A percentile compares a stretch with the other conserved stretches of the same genome.
These are phyloP conservation scores for Kryptolebias ocellatus DNA, from an alignment of 2,797 vertebrate genomes.

Conservation along the genomic window DNA sequence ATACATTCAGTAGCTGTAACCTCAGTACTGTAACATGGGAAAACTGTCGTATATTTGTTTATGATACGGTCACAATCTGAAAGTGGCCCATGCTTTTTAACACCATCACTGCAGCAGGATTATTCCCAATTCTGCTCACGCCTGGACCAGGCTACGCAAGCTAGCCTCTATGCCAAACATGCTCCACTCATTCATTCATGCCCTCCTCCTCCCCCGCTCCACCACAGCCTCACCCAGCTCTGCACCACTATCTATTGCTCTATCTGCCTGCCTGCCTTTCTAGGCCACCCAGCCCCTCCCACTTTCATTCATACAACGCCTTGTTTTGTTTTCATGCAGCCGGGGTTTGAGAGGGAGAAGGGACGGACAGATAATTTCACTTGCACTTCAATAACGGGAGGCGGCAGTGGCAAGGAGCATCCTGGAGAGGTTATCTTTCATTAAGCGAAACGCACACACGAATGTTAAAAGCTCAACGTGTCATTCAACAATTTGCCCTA, in stretches of 20 bases:
- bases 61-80: background rate
- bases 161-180: slow-evolving; percentile 63
- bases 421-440: slow-evolving; percentile 59
- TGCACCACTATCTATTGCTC: slow-evolving; percentile 70
- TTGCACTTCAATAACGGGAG: slow-evolving; percentile 60
- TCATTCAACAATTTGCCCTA: slow-evolving; percentile 43
- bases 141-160: slow-evolving; percentile 34
- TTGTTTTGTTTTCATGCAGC: slow-evolving; percentile 77
- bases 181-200: slow-evolving; percentile 43
- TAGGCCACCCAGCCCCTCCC: slow-evolving; percentile 75
- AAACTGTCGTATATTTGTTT: background rate
- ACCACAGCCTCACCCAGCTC: slow-evolving; percentile 62
- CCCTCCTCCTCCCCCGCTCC: slow-evolving; percentile 46
- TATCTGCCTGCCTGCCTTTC: slow-evolving; percentile 72
- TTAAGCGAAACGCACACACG: slow-evolving; percentile 58
- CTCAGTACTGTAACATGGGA: too few relatives aligned
- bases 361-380: slow-evolving; percentile 58
- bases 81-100: slow-evolving; percentile 1
- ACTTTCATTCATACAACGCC: slow-evolving; percentile 82
- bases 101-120: slow-evolving; percentile 36
- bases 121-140: slow-evolving; percentile 57
- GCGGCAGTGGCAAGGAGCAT: slow-evolving; percentile 49
- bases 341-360: slow-evolving; percentile 33
- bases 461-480: slow-evolving; percentile 43
- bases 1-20: background rate